Base-by-base conservation (phyloP, 1,140 invertebrate genomes). In the Melitaea cinxia region DNA sequence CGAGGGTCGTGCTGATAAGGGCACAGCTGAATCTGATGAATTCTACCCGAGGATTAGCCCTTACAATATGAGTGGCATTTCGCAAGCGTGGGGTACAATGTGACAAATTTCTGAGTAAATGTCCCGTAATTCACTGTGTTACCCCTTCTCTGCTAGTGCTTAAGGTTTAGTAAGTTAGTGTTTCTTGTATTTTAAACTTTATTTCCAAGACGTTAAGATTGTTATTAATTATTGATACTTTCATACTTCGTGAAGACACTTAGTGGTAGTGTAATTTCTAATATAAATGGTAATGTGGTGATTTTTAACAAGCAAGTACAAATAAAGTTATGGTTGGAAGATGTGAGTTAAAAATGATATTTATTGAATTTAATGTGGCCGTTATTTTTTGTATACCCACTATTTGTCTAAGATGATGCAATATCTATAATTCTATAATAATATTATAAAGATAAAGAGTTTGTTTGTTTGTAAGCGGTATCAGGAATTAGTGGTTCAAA, bases 211-310 rank as follows among this genome's bases (percentile, higher is more conserved):
- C 2, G 1, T 19, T 7, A 45, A 45, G 39, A 19, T 7, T 19
- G 15, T 19, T 9, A 45, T 19, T 45, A 0, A 2, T 12, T 9
- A 15, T 39, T 3, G 1, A 19, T 2, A 19, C 6, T 47, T 47
- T 12, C 2, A 7, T 15, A 4, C 17, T 45, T 39, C 23, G 6
- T 23, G 17, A 21, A 15, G 42, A 45, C 9, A 17, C 17, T 45
- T 21, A 45, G 17, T 47, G 19, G 23, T n/a, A 78, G 71, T 82
- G 80, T 78, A 81, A 78, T 83, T 84, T 78, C 75, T 81, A 80
- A 84, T 86, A 84, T 80, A 86, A 83, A 83, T 85, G 81, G 75
- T 83, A 85, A 86, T 86, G 73, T 73, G 61, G 54, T 52, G 68
- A 72, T 75, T 76, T 77, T 33, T 33, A 33, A 26, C 24, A 26